Conservation (phyloP, 2,888 invertebrate species). For the Hydriomena furcata region DNA sequence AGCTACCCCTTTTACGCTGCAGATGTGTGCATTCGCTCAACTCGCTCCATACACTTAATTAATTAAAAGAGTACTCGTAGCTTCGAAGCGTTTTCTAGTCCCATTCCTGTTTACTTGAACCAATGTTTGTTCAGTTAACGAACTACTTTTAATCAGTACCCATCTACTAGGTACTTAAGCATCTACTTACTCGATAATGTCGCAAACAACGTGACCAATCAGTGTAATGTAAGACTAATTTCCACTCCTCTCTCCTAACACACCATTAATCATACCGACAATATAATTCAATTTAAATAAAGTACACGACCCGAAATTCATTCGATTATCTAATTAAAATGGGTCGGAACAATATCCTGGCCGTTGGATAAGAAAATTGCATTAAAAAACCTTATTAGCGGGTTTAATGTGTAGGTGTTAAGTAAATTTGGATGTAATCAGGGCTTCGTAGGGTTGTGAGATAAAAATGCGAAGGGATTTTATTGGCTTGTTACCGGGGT, state of each 20-base stretch:
- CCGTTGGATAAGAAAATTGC: constrained; percentile 70
- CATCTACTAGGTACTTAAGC: background rate
- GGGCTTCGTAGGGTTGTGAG: constrained; percentile 62
- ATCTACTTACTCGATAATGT: constrained; percentile 57
- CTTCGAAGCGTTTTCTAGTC: constrained; percentile 44
- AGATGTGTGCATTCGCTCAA: constrained; percentile 55
- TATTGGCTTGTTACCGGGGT: constrained; percentile 83
- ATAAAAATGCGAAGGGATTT: constrained; percentile 77
- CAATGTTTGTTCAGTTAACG: constrained; percentile 71
- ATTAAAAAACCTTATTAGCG: constrained; percentile 75
- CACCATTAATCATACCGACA: constrained; percentile 60
- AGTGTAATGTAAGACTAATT: constrained; percentile 47
- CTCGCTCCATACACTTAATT: constrained; percentile 71
- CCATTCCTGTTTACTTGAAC: constrained; percentile 65
- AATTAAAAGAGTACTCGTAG: constrained; percentile 73
- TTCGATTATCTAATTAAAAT: constrained; percentile 74
- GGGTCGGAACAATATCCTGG: constrained; percentile 53
- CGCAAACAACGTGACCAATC: constrained; percentile 44
- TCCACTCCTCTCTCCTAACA: constrained; percentile 51
- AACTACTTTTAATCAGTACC: constrained; percentile 45
- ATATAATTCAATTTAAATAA: constrained; percentile 58
- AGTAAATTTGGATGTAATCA: constrained; percentile 84
- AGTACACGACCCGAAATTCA: constrained; percentile 63
- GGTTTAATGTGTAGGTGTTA: constrained; percentile 80
- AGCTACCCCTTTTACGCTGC: constrained; percentile 50